These are phyloP conservation scores for Tyto alba DNA, from an alignment of 2,113 vertebrate genomes.

Conservation along the genomic window DNA sequence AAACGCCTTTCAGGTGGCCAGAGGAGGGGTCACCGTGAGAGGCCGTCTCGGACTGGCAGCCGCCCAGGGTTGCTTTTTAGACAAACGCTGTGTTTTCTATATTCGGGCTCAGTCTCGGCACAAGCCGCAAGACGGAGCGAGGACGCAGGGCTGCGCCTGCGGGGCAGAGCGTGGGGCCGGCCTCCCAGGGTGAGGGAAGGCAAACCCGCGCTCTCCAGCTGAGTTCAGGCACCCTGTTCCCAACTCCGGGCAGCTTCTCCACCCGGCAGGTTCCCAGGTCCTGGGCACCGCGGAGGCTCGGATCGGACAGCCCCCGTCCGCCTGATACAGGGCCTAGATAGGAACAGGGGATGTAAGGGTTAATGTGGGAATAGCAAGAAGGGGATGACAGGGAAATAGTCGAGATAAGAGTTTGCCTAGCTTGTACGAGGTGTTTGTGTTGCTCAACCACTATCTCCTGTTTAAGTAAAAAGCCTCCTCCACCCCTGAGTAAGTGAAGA, in stretches of 20 bases:
- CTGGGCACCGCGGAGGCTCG: not conserved
- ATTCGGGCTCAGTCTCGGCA: not conserved
- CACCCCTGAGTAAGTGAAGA: too few species aligned
- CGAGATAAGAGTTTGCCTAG: too few species aligned
- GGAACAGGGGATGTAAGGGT: too few species aligned
- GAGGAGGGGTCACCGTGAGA: not conserved
- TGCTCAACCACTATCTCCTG: too few species aligned
- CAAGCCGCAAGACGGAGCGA: not conserved
- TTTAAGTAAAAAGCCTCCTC: too few species aligned
- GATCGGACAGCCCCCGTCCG: not conserved
- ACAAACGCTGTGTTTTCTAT: rapidly evolving
- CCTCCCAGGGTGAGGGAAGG: not conserved
- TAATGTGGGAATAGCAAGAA: too few species aligned
- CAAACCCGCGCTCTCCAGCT: not conserved
- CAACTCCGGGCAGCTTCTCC: not conserved
- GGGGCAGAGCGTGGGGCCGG: not conserved
- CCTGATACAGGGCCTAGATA: too few species aligned
- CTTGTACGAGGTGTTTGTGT: too few species aligned
- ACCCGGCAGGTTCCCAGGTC: not conserved
- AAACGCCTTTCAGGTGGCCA: not conserved
- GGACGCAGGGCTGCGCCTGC: not conserved
- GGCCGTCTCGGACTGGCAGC: not conserved
- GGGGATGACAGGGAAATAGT: too few species aligned
- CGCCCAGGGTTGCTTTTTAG: not conserved
- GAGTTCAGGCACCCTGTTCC: not conserved